These are phyloP conservation scores for Carassius carassius DNA, from an alignment of 2,113 vertebrate species.

Conservation along the genomic window DNA sequence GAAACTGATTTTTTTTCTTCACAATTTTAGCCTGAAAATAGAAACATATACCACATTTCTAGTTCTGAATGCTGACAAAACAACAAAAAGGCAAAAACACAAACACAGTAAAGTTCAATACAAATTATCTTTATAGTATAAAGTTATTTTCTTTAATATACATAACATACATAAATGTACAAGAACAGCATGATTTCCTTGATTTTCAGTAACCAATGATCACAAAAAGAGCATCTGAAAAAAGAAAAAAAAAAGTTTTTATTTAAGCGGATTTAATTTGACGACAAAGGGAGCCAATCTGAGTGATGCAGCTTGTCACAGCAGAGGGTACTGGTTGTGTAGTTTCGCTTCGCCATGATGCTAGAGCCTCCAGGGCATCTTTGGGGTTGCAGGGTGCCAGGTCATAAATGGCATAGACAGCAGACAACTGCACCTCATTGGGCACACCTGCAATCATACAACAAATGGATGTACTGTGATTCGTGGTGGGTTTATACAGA, in stretches of 20 bases:
- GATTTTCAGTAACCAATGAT: neutral
- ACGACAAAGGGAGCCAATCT: slow-evolving; percentile 79
- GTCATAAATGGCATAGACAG: slow-evolving; percentile 87
- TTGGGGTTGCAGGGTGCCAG: slow-evolving; percentile 86
- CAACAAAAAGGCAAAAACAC: neutral
- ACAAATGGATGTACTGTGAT: neutral
- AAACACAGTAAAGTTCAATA: neutral
- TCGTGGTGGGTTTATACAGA: no score
- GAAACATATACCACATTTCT: neutral
- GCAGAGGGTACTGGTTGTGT: slow-evolving; percentile 74
- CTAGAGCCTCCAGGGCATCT: slow-evolving; percentile 78
- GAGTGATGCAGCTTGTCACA: slow-evolving; percentile 79
- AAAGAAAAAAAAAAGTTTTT: slow-evolving; percentile 34
- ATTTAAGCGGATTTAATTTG: slow-evolving; percentile 59
- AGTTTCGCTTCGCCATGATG: slow-evolving; percentile 78
- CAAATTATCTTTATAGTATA: slow-evolving; percentile 28
- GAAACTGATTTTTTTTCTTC: neutral
- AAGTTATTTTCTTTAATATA: slow-evolving; percentile 31
- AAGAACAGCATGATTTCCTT: neutral
- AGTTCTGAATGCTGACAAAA: neutral
- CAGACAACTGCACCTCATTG: slow-evolving; percentile 91
- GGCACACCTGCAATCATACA: slow-evolving; percentile 78
- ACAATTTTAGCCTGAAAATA: neutral
- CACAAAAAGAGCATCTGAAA: neutral
- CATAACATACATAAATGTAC: slow-evolving; percentile 34